Base-by-base conservation (phyloP, 1,140 invertebrate genomes). In the Maniola jurtina region DNA sequence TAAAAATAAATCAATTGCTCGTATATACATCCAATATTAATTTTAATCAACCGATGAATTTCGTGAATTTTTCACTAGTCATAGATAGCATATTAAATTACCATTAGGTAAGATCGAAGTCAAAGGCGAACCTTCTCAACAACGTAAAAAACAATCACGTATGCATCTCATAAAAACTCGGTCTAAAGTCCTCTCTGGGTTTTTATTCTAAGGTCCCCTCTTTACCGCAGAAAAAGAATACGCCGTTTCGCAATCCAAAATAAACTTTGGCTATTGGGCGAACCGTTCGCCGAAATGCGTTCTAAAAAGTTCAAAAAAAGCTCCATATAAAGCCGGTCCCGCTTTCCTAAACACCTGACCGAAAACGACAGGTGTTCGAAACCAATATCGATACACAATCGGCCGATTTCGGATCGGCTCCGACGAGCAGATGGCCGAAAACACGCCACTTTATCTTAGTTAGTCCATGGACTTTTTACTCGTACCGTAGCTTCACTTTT, bases 321-420 rank as follows among this genome's bases (percentile, higher is more conserved):
- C 55, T 34, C 61, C 57, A 58, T 60, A 64, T 40, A 61, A 58
- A 63, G 61, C 64, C 65, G 68, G 68, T 58, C 63, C 55, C 55
- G 55, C 35, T 67, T 71, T 64, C 70, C 68, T 77, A 68, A 77
- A 77, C 70, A 78, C 77, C 79, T 74, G 82, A 77, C 70, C 66
- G 64, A 75, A 72, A 76, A 72, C 74, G 80, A 77, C 80, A 84
- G 81, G 78, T 84, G 81, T 65, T 73, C 65, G 59, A 66, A 69
- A 73, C 63, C 68, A 71, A 76, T 70, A 77, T 75, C 65, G 69
- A 59, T 69, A 70, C 64, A 69, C 61, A 70, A 73, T 55, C 65
- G 57, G 45, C 14, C 65, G 65, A 67, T 62, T 67, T 64, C 54
- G 45, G 62, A n/a, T n/a, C n/a, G n/a, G 25, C 45, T 54, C 50